Evolutionary conservation across 2,797 vertebrate genomes (phyloP).

Genomic region (Sarcophilus harrisii): DNA sequence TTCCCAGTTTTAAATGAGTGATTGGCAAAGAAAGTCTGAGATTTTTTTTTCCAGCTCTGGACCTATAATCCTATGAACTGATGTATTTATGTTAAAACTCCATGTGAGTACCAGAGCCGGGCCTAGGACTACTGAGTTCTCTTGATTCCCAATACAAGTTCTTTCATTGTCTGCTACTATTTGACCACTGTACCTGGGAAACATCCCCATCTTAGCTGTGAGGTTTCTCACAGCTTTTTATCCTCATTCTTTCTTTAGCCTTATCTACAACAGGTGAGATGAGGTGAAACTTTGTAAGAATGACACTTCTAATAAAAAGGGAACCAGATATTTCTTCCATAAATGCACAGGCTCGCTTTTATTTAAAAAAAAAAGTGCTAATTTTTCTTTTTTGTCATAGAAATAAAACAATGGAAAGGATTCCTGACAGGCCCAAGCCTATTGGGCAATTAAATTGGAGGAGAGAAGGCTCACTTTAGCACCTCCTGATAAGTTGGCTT

Average conservation of each 20-base stretch:
- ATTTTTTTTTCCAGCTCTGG: not conserved
- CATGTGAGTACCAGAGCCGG: too few species aligned
- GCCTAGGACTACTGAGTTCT: not conserved
- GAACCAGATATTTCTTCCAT: not conserved
- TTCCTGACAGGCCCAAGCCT: not conserved
- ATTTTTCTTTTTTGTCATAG: not conserved
- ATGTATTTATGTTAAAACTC: not conserved
- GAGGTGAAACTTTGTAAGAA: not conserved
- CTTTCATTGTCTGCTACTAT: not conserved
- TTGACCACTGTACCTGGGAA: not conserved
- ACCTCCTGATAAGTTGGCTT: not conserved
- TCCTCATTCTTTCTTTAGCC: not conserved
- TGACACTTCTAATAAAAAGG: not conserved
- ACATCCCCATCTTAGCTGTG: not conserved
- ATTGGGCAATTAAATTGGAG: conserved; percentile 17
- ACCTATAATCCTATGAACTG: not conserved
- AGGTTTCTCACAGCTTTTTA: not conserved
- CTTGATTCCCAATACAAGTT: not conserved
- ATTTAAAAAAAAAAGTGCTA: not conserved
- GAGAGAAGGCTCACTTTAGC: not conserved
- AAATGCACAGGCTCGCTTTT: not conserved
- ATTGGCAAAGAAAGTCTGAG: not conserved
- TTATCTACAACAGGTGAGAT: not conserved
- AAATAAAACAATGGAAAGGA: not conserved
- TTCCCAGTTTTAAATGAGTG: not conserved